Evolutionary conservation across 2,797 vertebrate genomes (phyloP), one percentile per base, ranked within the genome.

Genomic region (Rhinichthys osculus): DNA sequence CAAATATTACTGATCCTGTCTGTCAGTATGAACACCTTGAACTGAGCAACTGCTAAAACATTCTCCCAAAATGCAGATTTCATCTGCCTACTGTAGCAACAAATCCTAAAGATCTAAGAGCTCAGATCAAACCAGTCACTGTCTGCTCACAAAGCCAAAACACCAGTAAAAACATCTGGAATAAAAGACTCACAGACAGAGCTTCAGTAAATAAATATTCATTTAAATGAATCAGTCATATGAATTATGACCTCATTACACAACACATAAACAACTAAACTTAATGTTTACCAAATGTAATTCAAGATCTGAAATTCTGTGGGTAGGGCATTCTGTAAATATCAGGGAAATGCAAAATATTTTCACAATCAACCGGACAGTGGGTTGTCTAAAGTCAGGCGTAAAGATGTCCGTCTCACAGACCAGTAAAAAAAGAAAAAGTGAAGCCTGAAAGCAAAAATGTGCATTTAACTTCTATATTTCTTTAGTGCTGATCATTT

Each of bases 121-220:
- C 7, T 57, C 54, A 78, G 57, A 83, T 83, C 54, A 35, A 74
- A 62, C 66, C 33, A 73, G 54, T 62, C 70, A 33, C 21, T n/a
- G 57, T 76, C 72, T 66, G 42, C 42, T 50, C 30, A 82, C 9
- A 23, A 14, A 8, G 70, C 81, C 54, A 50, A 64, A 72, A 83
- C 71, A 50, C 47, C 70, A 83, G 70, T 17, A 44, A 27, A 83
- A 83, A 64, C 81, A 83, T 83, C 81, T 83, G 81, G 40, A 62
- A 44, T 74, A 17, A 73, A 64, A 64, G 40, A 35, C 27, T 30
- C 62, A 74, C 54, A 59, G 54, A 42, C 23, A 33, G 21, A 38
- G 33, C 17, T 72, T 62, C 19, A 54, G 73, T 66, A 83, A 74
- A 67, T 35, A 33, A 66, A 66, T 66, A 27, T 79, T 64, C 8